A percentile compares a stretch with the other conserved stretches of the same genome.
Evolutionary conservation across 2,113 vertebrate species (phyloP).

Genomic region (Cyphomyrus discorhynchus): DNA sequence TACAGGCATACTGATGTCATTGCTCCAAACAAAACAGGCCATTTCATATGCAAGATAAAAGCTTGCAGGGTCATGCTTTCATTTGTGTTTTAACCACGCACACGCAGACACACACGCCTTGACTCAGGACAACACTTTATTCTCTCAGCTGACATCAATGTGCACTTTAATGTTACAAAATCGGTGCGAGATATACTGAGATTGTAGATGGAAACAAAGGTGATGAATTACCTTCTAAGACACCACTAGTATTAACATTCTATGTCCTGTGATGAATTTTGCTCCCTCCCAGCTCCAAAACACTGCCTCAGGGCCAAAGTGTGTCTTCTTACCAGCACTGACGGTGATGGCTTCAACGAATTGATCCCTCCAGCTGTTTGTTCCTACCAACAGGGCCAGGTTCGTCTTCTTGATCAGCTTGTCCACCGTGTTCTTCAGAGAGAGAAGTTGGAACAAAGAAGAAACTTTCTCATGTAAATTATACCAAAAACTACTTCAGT

Average conservation of each 20-base stretch:
- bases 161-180: not conserved
- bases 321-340: constrained; percentile 68
- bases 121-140: not conserved
- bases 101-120: not conserved
- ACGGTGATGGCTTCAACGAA: constrained; percentile 91
- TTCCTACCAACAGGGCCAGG: constrained; percentile 87
- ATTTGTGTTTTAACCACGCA: not conserved
- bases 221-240: not conserved
- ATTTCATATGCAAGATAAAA: not conserved
- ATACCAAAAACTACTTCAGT: not conserved
- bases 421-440: constrained; percentile 83
- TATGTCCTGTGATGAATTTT: not conserved
- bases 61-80: not conserved
- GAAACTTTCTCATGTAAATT: not conserved
- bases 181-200: not conserved
- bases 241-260: not conserved
- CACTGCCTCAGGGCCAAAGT: not conserved
- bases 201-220: not conserved
- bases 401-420: constrained; percentile 98
- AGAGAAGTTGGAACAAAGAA: not conserved
- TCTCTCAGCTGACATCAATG: not conserved
- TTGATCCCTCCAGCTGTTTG: constrained; percentile 95
- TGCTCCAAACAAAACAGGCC: not conserved
- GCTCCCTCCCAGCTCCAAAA: not conserved
- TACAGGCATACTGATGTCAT: not conserved